Conservation (phyloP, 2,888 invertebrate genomes). For the Branchipolynoe longqiensis region DNA sequence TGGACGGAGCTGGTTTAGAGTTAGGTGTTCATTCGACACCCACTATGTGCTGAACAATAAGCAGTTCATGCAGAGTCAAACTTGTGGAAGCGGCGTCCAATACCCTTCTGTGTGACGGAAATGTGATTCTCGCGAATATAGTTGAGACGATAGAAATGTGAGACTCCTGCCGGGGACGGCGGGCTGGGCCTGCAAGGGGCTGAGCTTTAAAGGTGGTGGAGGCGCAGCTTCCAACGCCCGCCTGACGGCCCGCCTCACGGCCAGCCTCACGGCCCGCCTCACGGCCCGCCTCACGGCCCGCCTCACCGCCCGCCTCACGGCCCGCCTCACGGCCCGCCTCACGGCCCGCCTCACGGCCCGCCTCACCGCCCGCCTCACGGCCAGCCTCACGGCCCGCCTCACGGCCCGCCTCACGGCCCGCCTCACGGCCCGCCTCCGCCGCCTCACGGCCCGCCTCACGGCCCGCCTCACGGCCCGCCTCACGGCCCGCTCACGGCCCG, state of each 20-base stretch:
- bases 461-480: not conserved
- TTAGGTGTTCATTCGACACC: too few relatives aligned
- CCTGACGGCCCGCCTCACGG: not conserved
- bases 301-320: not conserved
- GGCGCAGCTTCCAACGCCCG: too few relatives aligned
- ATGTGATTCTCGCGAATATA: conserved; percentile 19
- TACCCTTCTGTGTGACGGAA: conserved; percentile 5
- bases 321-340: not conserved
- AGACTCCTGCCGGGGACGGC: not conserved
- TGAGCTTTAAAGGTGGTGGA: too few relatives aligned
- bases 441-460: not conserved
- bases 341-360: not conserved
- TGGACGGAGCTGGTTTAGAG: too few relatives aligned
- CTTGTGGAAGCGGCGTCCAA: conserved; percentile 30
- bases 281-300: not conserved
- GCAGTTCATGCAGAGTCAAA: conserved; percentile 27
- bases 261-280: not conserved
- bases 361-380: not conserved
- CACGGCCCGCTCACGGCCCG: too few relatives aligned
- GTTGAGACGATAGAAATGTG: conserved; percentile 5
- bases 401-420: not conserved
- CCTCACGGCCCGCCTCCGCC: not conserved
- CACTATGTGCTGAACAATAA: too few relatives aligned
- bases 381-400: not conserved
- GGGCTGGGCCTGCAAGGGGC: too few relatives aligned